A percentile compares a stretch with the other conserved stretches of the same genome.
Conservation (phyloP, 2,797 vertebrate genomes). For the Sebastes hopkinsi region DNA sequence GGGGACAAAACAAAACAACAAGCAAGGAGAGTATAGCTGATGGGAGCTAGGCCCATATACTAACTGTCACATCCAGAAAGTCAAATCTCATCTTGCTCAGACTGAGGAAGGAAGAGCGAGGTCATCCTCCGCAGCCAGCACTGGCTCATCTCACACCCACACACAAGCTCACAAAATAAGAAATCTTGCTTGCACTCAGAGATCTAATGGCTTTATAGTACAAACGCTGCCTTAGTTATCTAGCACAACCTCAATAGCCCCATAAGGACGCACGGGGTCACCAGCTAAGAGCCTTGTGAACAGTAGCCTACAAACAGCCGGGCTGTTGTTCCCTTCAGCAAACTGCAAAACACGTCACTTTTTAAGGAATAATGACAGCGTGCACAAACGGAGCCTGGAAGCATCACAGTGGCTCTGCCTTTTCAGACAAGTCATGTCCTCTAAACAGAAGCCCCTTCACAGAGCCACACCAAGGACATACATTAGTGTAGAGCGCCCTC, state of each 20-base stretch:
- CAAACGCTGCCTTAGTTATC: constrained; percentile 44
- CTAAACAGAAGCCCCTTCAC: constrained; percentile 44
- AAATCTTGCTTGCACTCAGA: constrained; percentile 24
- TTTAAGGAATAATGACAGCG: constrained; percentile 65
- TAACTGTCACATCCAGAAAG: constrained; percentile 62
- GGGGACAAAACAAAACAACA: constrained; percentile 34
- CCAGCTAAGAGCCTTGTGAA: constrained; percentile 17
- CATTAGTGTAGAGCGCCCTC: constrained; percentile 65
- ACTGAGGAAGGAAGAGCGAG: constrained; percentile 58
- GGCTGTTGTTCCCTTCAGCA: constrained; percentile 52
- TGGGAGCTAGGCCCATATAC: constrained; percentile 39
- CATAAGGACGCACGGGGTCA: constrained; percentile 52
- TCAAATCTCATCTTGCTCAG: constrained; percentile 53
- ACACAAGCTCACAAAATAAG: constrained; percentile 18
- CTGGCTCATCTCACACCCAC: constrained; percentile 72
- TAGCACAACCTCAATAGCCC: constrained; percentile 27
- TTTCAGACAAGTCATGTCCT: constrained; percentile 57
- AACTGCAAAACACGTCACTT: constrained; percentile 61
- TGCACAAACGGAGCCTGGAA: constrained; percentile 63
- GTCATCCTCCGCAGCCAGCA: constrained; percentile 70
- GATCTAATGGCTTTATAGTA: constrained; percentile 42
- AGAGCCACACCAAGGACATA: constrained; percentile 26
- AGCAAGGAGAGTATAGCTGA: constrained; percentile 38
- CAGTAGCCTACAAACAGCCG: constrained; percentile 9
- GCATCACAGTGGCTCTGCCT: constrained; percentile 44